Evolutionary conservation across 2,888 invertebrate species (phyloP), one percentile per base, ranked within the genome.

Genomic region (Elgonia sp.): DNA sequence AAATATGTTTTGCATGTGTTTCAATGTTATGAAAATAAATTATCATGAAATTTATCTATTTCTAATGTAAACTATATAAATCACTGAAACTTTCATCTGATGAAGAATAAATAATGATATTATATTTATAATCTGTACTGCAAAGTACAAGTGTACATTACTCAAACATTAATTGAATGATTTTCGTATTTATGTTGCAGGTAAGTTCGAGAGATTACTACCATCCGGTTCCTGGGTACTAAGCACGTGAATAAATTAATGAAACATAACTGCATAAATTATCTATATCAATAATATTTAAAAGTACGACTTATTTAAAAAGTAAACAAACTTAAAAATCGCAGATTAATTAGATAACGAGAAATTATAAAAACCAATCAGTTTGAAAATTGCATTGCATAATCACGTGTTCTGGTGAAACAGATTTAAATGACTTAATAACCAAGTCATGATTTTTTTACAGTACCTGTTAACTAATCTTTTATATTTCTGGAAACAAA

Each of bases 211-310:
- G 21, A 21, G 67, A 67, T 67, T 67, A 21, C 46, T 21, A 46
- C 46, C 21, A 50, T 69, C 21, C 50, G 29, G 69, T 69, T 69
- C 20, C 42, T 12, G 65, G 60, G 29, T 29, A 29, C n/a, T n/a
- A 63, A n/a, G 29, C 14, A 53, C 39, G 42, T 76, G 63, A 46
- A 76, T 76, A 76, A 76, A 76, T 76, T 76, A 76, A n/a, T 21
- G 39, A 63, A 63, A 50, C 50, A 50, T 76, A 76, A 62, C 46
- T 62, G 29, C 57, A 76, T 63, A 40, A 46, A 63, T 76, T 50
- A 63, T 18, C 37, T 42, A 8, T 63, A 50, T 50, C 50, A 63
- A 50, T 37, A 10, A 12, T 62, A 50, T 50, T 76, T 63, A 40
- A 63, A 63, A 76, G 50, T 63, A 18, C 10, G 2, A 46, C 18